These are phyloP conservation scores for Aythya baeri DNA, from an alignment of 2,113 vertebrate genomes.

Conservation along the genomic window DNA sequence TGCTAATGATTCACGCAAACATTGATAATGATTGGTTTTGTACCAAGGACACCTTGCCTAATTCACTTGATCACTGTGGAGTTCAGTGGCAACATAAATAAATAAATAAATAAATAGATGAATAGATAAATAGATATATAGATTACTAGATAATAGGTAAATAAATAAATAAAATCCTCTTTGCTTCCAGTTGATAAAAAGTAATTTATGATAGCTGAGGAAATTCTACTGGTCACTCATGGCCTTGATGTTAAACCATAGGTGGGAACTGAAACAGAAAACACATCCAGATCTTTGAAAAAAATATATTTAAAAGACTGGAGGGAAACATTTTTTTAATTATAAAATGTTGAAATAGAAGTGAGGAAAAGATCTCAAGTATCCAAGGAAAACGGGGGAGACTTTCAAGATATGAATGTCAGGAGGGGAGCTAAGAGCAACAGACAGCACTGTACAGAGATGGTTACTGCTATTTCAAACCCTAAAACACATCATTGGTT, in stretches of 20 bases:
- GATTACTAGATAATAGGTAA: too few relatives aligned
- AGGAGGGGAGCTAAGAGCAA: neutral
- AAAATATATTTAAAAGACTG: neutral
- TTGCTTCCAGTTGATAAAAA: neutral
- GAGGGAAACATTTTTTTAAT: neutral
- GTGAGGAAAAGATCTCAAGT: neutral
- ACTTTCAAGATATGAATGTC: neutral
- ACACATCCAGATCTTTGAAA: neutral
- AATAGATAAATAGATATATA: too few relatives aligned
- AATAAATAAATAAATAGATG: too few relatives aligned
- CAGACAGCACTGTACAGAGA: neutral
- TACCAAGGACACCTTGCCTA: neutral
- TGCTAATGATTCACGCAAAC: neutral
- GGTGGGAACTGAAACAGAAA: neutral
- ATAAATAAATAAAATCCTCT: neutral
- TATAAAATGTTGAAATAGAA: neutral
- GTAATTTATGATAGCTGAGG: neutral
- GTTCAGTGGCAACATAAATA: neutral
- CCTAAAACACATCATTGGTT: neutral
- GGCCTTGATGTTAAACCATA: neutral
- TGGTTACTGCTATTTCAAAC: neutral
- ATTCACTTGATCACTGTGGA: neutral
- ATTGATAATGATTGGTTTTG: neutral
- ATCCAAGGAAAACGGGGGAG: neutral
- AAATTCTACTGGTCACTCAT: neutral